Conservation (phyloP, 2,888 invertebrate species). For the Pyralis farinalis region DNA sequence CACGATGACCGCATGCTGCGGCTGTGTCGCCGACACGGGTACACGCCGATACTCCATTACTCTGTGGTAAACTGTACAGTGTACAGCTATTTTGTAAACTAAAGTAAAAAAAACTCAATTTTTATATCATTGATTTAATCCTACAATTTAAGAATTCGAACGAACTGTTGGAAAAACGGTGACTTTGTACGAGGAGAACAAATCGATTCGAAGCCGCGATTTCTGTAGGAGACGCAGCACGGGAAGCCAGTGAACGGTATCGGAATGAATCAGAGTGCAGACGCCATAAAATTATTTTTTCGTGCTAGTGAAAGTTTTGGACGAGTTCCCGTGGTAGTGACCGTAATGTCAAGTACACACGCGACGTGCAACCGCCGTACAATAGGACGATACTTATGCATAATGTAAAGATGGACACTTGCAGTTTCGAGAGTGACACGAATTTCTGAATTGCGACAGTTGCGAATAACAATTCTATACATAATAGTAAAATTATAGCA, state of each 20-base stretch:
- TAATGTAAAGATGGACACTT: conserved; percentile 18
- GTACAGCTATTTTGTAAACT: conserved; percentile 9
- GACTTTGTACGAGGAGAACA: conserved; percentile 17
- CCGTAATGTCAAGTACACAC: conserved; percentile 24
- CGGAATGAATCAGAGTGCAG: conserved; percentile 35
- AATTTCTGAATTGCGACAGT: no score
- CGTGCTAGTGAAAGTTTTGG: conserved; percentile 54
- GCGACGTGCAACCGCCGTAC: conserved; percentile 27
- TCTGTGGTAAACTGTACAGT: conserved; percentile 10
- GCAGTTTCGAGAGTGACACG: not conserved
- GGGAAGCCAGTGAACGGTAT: conserved; percentile 49
- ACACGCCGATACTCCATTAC: conserved; percentile 8
- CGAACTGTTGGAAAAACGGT: conserved; percentile 24
- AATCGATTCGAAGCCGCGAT: conserved; percentile 31
- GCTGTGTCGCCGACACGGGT: conserved; percentile 20
- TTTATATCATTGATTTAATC: conserved; percentile 20
- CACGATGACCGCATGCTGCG: conserved; percentile 27
- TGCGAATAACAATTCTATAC: no score
- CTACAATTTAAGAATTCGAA: conserved; percentile 29
- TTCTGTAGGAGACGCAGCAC: conserved; percentile 19
- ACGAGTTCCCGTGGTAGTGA: conserved; percentile 28
- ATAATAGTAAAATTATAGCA: no score
- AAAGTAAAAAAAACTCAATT: conserved; percentile 28
- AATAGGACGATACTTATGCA: conserved; percentile 30
- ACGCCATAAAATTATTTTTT: conserved; percentile 38